Evolutionary conservation across 1,140 invertebrate genomes (phyloP), one percentile per base, ranked within the genome.

Genomic region (Phortica variegata): DNA sequence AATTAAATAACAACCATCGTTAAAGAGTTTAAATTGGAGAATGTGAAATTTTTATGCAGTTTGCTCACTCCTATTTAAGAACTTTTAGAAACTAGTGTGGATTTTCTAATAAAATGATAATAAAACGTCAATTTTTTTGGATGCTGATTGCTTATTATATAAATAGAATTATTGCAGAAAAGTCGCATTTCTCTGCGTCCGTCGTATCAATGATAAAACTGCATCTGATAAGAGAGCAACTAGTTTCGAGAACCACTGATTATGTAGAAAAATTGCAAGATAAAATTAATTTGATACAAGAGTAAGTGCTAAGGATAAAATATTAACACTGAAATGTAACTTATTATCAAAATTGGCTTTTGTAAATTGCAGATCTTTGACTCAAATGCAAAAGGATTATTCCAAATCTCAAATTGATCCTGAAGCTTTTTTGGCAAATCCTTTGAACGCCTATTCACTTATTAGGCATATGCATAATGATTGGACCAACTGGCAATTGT

Each of bases 391-490:
- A 81, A 31, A 88, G 91, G 78, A 88, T 91, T 75, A 87, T 41
- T 78, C 81, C 44, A 78, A 76, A 23, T 87, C 93, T 61, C 87
- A 92, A 65, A 75, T 82, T 10, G 80, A 82, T 61, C 90, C 91
- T 0, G 84, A 65, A n/a, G 18, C 52, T 7, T 73, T 58, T 37
- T 13, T 69, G 3, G 40, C 61, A 2, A 69, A 69, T 42, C 61
- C 69, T 0, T n/a, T 63, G 1, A 62, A 59, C 31, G 32, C 50
- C 31, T 66, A 70, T 6, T 57, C 50, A 0, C 17, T 73, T 5
- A 61, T 63, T 6, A 50, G 57, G 0, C 69, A 68, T 9, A 53
- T 73, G 53, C 60, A 60, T 6, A 39, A 55, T 38, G 69, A 73
- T 20, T 73, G 69, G 69, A 13, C 37, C 10, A 32, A 43, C 2